Conservation (phyloP, 1,140 invertebrate species). For the Aethina tumida region DNA sequence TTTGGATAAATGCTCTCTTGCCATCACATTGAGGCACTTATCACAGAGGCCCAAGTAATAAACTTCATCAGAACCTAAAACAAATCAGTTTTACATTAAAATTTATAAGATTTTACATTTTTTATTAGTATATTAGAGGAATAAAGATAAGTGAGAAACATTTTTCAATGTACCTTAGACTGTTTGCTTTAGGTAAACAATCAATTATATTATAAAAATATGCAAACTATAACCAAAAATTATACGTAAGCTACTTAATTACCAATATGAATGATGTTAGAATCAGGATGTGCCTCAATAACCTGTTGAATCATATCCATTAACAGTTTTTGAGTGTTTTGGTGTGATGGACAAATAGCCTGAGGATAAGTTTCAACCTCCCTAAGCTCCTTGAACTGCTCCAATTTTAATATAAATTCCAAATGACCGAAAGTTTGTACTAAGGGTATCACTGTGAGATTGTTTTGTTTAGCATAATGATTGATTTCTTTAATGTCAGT, state of each 20-base stretch:
- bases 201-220: no score
- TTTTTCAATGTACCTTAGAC: no score
- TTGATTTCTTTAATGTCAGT: slow-evolving; percentile 57
- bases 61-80: slow-evolving; percentile 72
- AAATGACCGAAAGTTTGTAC: slow-evolving; percentile 94
- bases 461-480: slow-evolving; percentile 49
- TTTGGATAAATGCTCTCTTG: slow-evolving; percentile 17
- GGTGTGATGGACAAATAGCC: slow-evolving; percentile 50
- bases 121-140: no score
- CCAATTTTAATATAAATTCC: slow-evolving; percentile 80
- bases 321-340: slow-evolving; percentile 18
- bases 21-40: slow-evolving; percentile 42
- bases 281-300: slow-evolving; percentile 22
- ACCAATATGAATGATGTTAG: slow-evolving; percentile 59
- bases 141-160: no score
- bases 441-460: slow-evolving; percentile 78
- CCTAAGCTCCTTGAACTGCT: slow-evolving; percentile 63
- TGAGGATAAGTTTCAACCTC: slow-evolving; percentile 70
- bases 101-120: no score
- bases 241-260: no score
- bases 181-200: no score
- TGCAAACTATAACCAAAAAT: no score
- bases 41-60: slow-evolving; percentile 72
- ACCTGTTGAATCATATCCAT: slow-evolving; percentile 23
- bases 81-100: no score